These are phyloP conservation scores for Portunus trituberculatus DNA, from an alignment of 1,140 invertebrate genomes.

Conservation along the genomic window DNA sequence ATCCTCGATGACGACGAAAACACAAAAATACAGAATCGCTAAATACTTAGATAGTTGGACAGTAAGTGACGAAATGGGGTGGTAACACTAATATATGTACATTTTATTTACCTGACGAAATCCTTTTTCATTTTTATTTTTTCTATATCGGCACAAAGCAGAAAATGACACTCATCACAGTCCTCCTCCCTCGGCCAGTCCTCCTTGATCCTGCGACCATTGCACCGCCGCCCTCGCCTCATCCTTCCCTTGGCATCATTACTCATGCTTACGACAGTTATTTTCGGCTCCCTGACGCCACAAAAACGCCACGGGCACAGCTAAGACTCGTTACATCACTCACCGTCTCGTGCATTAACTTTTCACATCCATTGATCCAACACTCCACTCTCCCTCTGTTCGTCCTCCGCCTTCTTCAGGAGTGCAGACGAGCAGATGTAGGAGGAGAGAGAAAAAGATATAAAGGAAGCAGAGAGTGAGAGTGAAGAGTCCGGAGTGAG, in stretches of 20 bases:
- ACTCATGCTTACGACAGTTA: background rate
- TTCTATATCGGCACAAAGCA: too few species aligned
- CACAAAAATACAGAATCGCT: background rate
- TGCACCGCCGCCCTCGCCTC: background rate
- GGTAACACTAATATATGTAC: too few species aligned
- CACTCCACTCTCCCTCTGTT: background rate
- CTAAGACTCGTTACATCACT: background rate
- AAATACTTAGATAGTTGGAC: background rate
- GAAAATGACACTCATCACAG: too few species aligned
- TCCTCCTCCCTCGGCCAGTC: too few species aligned
- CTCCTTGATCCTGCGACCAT: background rate
- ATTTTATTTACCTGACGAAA: too few species aligned
- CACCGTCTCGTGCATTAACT: background rate
- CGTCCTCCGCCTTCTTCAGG: background rate
- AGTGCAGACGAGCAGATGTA: background rate
- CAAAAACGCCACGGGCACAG: background rate
- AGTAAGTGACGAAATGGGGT: too few species aligned
- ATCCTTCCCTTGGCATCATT: background rate
- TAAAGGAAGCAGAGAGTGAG: background rate
- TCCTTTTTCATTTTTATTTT: too few species aligned
- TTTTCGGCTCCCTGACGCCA: background rate
- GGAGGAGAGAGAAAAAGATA: background rate
- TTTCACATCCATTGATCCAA: background rate
- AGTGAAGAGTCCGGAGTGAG: background rate
- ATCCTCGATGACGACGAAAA: background rate